phyloP scores from a whole-genome alignment of 2,888 invertebrate genomes.

The Idaea dimidiata region DNA sequence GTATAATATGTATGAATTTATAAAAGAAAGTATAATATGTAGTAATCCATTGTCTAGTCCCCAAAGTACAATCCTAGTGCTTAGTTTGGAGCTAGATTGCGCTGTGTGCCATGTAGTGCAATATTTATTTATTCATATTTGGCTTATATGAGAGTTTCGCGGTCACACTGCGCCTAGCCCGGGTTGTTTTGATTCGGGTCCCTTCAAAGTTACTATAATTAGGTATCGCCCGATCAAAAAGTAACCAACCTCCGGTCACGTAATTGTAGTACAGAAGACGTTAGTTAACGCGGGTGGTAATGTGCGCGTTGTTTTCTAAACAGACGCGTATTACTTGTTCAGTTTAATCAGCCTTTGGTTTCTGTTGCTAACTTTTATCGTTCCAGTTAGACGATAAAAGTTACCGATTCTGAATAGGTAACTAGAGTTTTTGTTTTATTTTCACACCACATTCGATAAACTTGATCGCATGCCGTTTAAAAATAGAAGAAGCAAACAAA shows the following conservation, averaged over 20 bases:
- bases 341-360: background rate
- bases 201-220: background rate
- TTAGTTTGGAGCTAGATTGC: no score
- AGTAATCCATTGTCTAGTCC: no score
- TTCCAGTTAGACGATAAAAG: background rate
- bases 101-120: no score
- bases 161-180: no score
- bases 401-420: background rate
- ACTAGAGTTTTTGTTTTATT: background rate
- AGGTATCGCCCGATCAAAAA: background rate
- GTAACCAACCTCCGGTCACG: background rate
- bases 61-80: no score
- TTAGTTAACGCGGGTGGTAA: background rate
- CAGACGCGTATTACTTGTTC: background rate
- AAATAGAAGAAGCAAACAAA: no score
- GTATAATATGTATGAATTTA: no score
- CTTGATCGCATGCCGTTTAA: no score
- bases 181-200: background rate
- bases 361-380: background rate
- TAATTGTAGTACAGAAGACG: background rate
- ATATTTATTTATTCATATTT: no score
- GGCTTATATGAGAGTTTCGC: no score
- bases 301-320: background rate
- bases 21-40: no score
- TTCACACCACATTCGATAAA: background rate